Conservation (phyloP, 2,113 vertebrate genomes). For the Panthera leo region DNA sequence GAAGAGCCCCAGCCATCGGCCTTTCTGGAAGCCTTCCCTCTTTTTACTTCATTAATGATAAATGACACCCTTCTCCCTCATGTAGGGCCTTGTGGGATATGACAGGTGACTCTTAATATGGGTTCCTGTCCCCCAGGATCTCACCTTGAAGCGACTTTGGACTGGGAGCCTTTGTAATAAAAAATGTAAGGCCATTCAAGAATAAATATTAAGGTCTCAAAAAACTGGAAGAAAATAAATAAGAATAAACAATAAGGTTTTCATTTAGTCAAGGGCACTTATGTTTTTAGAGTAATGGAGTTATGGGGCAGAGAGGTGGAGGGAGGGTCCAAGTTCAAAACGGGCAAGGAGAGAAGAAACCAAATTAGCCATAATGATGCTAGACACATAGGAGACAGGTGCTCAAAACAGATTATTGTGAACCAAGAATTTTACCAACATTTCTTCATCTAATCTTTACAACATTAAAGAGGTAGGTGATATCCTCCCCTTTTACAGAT, state of each 20-base stretch:
- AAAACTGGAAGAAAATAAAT: background rate
- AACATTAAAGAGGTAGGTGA: background rate
- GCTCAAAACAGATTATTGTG: background rate
- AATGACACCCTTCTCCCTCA: background rate
- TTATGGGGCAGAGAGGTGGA: too few relatives aligned
- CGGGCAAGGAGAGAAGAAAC: background rate
- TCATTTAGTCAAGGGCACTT: background rate
- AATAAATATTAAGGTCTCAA: background rate
- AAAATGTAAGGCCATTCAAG: background rate
- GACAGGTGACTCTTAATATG: background rate
- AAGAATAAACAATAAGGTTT: background rate
- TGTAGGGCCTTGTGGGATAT: background rate
- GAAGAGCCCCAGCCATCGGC: background rate
- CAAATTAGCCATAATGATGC: background rate
- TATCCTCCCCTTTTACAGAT: background rate
- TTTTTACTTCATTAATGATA: background rate
- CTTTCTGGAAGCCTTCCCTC: background rate
- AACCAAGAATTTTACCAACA: background rate
- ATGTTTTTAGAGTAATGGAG: background rate
- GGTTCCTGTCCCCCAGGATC: background rate
- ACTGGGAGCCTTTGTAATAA: background rate
- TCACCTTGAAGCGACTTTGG: background rate
- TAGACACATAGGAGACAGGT: background rate
- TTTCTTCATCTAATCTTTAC: background rate
- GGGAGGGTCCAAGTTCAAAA: background rate